phyloP scores from a whole-genome alignment of 2,113 vertebrate species.

The Coturnix japonica region DNA sequence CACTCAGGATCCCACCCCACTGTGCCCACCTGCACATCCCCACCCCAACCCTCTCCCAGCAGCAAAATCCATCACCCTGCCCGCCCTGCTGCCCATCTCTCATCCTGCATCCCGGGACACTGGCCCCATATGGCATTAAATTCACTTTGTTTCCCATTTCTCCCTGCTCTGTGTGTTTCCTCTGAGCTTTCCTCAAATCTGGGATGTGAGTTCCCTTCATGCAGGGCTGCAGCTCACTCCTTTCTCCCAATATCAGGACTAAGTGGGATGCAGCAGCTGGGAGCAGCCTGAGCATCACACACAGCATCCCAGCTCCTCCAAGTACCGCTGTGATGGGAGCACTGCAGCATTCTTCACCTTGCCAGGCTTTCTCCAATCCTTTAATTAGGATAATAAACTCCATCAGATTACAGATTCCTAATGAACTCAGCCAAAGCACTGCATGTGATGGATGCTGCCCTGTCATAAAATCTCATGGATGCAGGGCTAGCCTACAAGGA shows the following conservation, averaged over 20 bases:
- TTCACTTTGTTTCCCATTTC: not conserved
- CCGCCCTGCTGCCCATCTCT: not conserved
- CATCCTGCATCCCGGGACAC: not conserved
- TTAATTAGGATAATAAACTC: constrained; percentile 53
- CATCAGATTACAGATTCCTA: constrained; percentile 49
- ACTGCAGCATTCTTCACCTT: not conserved
- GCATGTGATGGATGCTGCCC: rapidly evolving
- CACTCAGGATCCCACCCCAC: not conserved
- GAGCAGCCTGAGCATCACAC: not conserved
- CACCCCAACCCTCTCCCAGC: not conserved
- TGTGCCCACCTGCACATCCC: not conserved
- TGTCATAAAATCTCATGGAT: not conserved
- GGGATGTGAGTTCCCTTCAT: not conserved
- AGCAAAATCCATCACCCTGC: not conserved
- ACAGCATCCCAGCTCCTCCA: not conserved
- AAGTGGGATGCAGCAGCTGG: not conserved
- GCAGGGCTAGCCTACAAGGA: too few relatives aligned
- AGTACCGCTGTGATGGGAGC: not conserved
- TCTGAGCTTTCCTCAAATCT: not conserved
- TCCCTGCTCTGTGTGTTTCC: not conserved
- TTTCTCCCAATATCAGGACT: not conserved
- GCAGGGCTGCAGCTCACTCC: not conserved
- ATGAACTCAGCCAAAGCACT: not conserved
- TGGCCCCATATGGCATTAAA: not conserved
- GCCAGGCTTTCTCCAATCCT: constrained; percentile 51